Percentiles rank a stretch among this genome's conserved stretches.
phyloP scores from a whole-genome alignment of 2,113 vertebrate species.

The Psittacara wagleri region DNA sequence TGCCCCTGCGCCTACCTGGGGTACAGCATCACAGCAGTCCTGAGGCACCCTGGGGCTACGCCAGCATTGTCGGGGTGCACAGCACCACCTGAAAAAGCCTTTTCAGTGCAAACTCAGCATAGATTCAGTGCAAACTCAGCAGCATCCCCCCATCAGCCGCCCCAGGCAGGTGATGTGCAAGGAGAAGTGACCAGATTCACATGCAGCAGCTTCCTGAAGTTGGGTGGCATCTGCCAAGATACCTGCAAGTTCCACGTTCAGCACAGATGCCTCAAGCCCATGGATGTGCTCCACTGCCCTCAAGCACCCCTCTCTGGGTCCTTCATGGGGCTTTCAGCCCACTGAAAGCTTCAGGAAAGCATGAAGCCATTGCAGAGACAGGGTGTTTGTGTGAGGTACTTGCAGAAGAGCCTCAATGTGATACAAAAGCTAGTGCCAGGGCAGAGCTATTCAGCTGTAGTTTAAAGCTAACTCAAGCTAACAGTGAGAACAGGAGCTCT shows the following conservation, averaged over 20 bases:
- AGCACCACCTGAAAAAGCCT: not conserved
- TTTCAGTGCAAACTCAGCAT: not conserved
- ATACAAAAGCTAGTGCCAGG: not conserved
- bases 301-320: not conserved
- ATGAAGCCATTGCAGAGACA: fast-evolving
- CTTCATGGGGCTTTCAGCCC: not conserved
- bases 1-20: fast-evolving
- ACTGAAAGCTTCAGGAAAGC: not conserved
- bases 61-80: not conserved
- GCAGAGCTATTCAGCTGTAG: not conserved
- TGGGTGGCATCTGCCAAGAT: not conserved
- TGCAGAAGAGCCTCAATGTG: fast-evolving
- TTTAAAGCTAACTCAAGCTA: not conserved
- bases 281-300: not conserved
- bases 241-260: not conserved
- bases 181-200: not conserved
- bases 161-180: not conserved
- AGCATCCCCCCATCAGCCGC: not conserved
- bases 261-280: not conserved
- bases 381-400: not conserved
- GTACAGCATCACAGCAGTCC: not conserved
- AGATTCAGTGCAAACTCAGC: not conserved
- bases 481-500: not conserved
- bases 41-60: not conserved
- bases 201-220: not conserved